Evolutionary conservation across 2,797 vertebrate genomes (phyloP).

Genomic region (Siniperca undulata): DNA sequence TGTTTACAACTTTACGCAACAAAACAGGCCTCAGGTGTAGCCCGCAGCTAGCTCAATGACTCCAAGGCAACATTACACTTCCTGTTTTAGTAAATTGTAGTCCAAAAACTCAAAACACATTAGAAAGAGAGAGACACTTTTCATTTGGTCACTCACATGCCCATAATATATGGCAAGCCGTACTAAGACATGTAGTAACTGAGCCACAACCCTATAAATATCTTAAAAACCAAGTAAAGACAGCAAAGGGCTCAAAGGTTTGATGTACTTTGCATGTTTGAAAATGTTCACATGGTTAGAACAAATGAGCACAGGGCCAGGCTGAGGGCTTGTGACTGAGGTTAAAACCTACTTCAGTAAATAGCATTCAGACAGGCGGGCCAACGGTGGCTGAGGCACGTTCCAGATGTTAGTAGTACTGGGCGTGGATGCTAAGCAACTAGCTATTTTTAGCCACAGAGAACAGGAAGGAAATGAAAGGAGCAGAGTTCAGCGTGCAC

Average conservation of each 20-base stretch:
- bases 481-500: conserved; percentile 69
- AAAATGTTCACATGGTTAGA: conserved; percentile 27
- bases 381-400: conserved; percentile 58
- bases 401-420: conserved; percentile 71
- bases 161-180: neutral
- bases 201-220: conserved; percentile 2
- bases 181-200: neutral
- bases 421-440: conserved; percentile 76
- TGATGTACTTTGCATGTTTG: conserved; percentile 27
- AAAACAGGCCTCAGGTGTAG: neutral
- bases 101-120: neutral
- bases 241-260: neutral
- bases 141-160: neutral
- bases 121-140: neutral
- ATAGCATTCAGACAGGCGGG: conserved; percentile 51
- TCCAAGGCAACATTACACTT: neutral
- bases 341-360: conserved; percentile 63
- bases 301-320: conserved; percentile 30
- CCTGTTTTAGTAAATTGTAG: neutral
- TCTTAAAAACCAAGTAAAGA: neutral
- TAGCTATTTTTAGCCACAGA: conserved; percentile 76
- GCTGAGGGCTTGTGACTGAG: conserved; percentile 46
- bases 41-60: neutral
- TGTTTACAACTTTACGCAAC: neutral
- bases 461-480: conserved; percentile 75